phyloP scores from a whole-genome alignment of 1,140 invertebrate genomes.

The Latrodectus geometricus region DNA sequence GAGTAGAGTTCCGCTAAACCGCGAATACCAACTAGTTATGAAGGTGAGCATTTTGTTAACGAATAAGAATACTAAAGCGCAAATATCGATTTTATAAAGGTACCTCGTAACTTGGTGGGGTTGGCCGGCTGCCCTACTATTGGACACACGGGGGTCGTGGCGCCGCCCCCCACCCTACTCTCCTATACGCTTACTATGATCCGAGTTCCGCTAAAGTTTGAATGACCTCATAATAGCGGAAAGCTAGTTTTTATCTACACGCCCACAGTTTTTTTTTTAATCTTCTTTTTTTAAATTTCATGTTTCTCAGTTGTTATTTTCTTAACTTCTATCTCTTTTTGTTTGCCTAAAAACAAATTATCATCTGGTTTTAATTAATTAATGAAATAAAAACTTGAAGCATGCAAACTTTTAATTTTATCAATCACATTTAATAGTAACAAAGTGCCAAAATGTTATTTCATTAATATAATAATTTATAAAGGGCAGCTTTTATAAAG shows the following conservation, averaged over 20 bases:
- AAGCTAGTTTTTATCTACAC: slow-evolving; percentile 50
- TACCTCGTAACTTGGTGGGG: slow-evolving; percentile 3
- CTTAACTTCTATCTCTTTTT: background rate
- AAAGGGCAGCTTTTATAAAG: too few relatives aligned
- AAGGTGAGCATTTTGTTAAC: background rate
- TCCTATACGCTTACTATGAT: slow-evolving; percentile 10
- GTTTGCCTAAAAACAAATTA: background rate
- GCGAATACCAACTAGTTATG: slow-evolving; percentile 4
- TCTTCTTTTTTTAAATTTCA: slow-evolving; percentile 1
- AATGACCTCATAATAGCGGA: slow-evolving; percentile 57
- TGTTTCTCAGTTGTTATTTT: slow-evolving; percentile 5
- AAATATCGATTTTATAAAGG: slow-evolving; percentile 30
- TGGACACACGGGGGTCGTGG: slow-evolving; percentile 54
- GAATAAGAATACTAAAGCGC: background rate
- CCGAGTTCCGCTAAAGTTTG: slow-evolving; percentile 44
- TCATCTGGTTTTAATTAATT: background rate
- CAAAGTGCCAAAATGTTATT: background rate
- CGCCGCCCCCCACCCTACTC: slow-evolving; percentile 39
- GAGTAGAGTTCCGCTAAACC: background rate
- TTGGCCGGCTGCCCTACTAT: slow-evolving; percentile 60
- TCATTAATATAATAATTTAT: too few relatives aligned
- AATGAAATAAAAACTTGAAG: background rate
- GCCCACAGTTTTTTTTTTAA: slow-evolving; percentile 49
- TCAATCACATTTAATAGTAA: background rate
- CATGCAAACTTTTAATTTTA: background rate